These are phyloP conservation scores for Norana najaformis DNA, from an alignment of 2,888 invertebrate genomes.

Conservation along the genomic window DNA sequence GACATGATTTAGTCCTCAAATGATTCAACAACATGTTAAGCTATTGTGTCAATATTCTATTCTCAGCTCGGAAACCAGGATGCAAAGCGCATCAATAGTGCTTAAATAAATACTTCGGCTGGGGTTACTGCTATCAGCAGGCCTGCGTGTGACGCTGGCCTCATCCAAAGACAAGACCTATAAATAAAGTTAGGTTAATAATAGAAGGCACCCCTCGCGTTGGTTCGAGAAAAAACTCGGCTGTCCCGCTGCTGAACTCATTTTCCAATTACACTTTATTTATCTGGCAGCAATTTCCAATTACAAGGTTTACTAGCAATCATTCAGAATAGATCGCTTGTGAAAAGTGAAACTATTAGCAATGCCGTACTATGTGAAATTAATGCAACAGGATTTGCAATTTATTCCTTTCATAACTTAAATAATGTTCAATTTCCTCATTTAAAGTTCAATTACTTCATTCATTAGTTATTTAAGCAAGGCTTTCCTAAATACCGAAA, in stretches of 20 bases:
- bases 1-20: neutral
- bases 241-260: neutral
- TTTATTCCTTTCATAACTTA: neutral
- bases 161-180: neutral
- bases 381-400: neutral
- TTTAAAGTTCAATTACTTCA: no score
- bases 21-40: neutral
- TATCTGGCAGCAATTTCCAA: neutral
- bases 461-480: no score
- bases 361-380: neutral
- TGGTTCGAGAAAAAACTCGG: neutral
- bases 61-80: neutral
- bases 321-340: neutral
- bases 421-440: neutral
- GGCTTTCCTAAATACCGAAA: neutral
- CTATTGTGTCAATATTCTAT: constrained; percentile 9
- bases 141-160: neutral
- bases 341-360: neutral
- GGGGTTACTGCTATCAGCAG: neutral
- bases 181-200: neutral
- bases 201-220: neutral
- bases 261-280: constrained; percentile 13
- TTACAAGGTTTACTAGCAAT: neutral
- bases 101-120: neutral
- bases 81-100: neutral